Percentiles rank a stretch among this genome's conserved stretches.
Evolutionary conservation across 2,888 invertebrate genomes (phyloP).

Genomic region (Pardosa pseudoannulata): DNA sequence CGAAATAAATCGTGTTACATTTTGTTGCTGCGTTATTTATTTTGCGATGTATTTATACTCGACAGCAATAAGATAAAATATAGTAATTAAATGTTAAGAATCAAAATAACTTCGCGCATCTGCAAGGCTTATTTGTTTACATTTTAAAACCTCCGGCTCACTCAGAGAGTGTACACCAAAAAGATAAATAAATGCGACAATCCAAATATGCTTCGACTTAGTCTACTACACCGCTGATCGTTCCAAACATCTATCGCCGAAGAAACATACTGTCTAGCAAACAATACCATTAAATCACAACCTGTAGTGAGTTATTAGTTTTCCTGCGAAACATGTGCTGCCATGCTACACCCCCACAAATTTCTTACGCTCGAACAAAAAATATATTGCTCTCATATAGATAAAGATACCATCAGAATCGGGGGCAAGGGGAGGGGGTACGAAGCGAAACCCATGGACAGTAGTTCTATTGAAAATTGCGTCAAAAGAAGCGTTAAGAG

Average conservation of each 20-base stretch:
- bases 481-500: conserved; percentile 5
- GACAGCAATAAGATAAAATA: too few species aligned
- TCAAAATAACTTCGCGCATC: too few species aligned
- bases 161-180: too few species aligned
- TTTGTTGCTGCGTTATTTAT: too few species aligned
- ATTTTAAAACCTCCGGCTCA: too few species aligned
- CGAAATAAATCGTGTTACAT: too few species aligned
- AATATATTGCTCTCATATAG: not conserved
- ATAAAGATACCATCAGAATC: not conserved
- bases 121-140: too few species aligned
- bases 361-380: conserved; percentile 10
- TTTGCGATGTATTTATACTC: too few species aligned
- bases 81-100: too few species aligned
- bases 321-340: conserved; percentile 8
- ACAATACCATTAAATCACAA: not conserved
- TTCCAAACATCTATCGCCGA: not conserved
- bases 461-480: conserved; percentile 13
- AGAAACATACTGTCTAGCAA: not conserved
- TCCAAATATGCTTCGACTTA: not conserved
- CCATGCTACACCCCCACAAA: conserved; percentile 4
- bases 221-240: not conserved
- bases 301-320: not conserved
- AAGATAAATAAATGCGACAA: too few species aligned
- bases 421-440: too few species aligned
- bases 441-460: not conserved